Evolutionary conservation across 1,140 invertebrate species (phyloP).

Genomic region (Habropoda laboriosa): DNA sequence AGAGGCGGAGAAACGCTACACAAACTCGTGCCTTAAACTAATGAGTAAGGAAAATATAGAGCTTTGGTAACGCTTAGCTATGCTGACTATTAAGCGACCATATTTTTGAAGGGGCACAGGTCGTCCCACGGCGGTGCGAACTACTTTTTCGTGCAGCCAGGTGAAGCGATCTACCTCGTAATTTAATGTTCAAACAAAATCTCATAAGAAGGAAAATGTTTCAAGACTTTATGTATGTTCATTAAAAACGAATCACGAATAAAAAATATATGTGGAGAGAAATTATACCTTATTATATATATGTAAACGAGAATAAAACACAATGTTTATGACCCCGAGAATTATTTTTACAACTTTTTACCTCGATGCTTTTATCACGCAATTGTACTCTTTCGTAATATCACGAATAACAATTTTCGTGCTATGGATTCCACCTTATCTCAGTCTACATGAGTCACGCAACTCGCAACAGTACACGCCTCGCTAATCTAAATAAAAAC

Average conservation of each 20-base stretch:
- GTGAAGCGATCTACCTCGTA: constrained; percentile 88
- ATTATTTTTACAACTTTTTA: too few species aligned
- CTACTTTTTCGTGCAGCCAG: constrained; percentile 86
- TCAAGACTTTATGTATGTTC: too few species aligned
- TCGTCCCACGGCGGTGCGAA: constrained; percentile 86
- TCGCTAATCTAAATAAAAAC: constrained; percentile 54
- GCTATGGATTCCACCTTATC: constrained; percentile 41
- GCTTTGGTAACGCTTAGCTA: constrained; percentile 91
- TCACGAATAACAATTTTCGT: constrained; percentile 46
- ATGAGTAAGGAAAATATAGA: constrained; percentile 94
- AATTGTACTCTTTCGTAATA: constrained; percentile 48
- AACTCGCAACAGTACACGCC: constrained; percentile 46
- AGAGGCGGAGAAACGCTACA: not conserved
- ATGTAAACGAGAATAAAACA: too few species aligned
- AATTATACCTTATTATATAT: not conserved
- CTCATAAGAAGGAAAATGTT: not conserved
- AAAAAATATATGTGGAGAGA: not conserved
- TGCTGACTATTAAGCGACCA: constrained; percentile 83
- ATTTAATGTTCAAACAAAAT: not conserved
- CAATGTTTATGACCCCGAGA: too few species aligned
- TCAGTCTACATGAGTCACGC: constrained; percentile 40
- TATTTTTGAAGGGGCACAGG: constrained; percentile 89
- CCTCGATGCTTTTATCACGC: constrained; percentile 45
- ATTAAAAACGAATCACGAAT: not conserved
- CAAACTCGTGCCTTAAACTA: constrained; percentile 89